These are phyloP conservation scores for Cettia cetti DNA, from an alignment of 2,113 vertebrate species.

Conservation along the genomic window DNA sequence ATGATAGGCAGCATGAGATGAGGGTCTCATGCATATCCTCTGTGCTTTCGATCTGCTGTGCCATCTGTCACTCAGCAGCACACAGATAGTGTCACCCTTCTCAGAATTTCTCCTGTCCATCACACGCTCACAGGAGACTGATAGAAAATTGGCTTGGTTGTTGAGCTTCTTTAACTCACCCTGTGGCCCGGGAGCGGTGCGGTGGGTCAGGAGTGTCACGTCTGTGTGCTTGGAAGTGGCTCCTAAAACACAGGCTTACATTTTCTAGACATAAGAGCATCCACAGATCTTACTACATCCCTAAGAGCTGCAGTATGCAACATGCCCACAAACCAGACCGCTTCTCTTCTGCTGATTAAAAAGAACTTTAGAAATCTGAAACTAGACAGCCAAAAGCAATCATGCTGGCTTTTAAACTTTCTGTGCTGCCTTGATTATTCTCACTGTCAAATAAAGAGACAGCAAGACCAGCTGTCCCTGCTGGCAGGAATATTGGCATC, in stretches of 20 bases:
- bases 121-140: not conserved
- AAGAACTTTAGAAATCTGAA: slow-evolving; percentile 52
- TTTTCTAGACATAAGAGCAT: not conserved
- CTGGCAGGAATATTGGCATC: slow-evolving; percentile 42
- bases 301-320: not conserved
- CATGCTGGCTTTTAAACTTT: slow-evolving; percentile 49
- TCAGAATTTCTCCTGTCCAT: not conserved
- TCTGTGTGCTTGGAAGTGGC: not conserved
- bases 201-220: not conserved
- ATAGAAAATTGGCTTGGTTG: not conserved
- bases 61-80: slow-evolving; percentile 38
- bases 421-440: slow-evolving; percentile 35
- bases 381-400: slow-evolving; percentile 49
- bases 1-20: not conserved
- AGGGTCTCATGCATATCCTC: not conserved
- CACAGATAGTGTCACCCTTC: not conserved
- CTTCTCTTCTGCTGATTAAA: slow-evolving; percentile 33
- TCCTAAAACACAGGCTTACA: not conserved
- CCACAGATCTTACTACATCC: not conserved
- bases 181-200: accelerated
- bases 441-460: slow-evolving; percentile 39
- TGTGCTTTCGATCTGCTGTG: slow-evolving; percentile 4
- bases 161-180: not conserved
- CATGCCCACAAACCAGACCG: not conserved
- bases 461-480: slow-evolving; percentile 52